phyloP scores from a whole-genome alignment of 53 echinoderm and acorn worm genomes.

The Glandiceps talaboti region DNA sequence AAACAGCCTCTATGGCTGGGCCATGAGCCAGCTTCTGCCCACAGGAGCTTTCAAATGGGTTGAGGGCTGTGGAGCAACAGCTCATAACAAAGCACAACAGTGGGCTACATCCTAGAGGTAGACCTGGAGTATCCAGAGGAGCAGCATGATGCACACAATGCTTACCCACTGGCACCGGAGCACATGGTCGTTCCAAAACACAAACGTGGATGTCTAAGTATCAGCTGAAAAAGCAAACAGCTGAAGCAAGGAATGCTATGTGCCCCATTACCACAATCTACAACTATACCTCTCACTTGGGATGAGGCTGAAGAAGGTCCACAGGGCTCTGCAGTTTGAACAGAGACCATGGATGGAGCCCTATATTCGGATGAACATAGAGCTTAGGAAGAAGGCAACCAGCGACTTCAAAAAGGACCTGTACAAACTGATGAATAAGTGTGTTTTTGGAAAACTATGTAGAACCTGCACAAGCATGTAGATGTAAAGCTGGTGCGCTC shows the following conservation, averaged over 20 bases:
- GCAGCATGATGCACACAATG: not conserved
- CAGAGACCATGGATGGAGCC: slow-evolving; percentile 31
- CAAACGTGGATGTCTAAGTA: not conserved
- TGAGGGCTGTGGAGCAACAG: no score
- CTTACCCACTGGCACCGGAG: not conserved
- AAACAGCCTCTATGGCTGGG: not conserved
- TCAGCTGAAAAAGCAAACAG: not conserved
- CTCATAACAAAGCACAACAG: not conserved
- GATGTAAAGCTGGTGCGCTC: slow-evolving; percentile 9
- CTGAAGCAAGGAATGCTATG: slow-evolving; percentile 9
- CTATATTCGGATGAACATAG: slow-evolving; percentile 29
- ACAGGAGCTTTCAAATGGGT: not conserved
- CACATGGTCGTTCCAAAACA: not conserved
- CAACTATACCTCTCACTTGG: slow-evolving; percentile 14
- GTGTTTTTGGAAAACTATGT: slow-evolving; percentile 33
- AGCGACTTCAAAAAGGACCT: slow-evolving; percentile 34
- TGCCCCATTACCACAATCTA: slow-evolving; percentile 21
- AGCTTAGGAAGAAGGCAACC: slow-evolving; percentile 26
- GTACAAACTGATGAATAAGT: slow-evolving; percentile 40
- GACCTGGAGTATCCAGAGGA: not conserved
- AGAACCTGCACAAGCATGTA: slow-evolving; percentile 10
- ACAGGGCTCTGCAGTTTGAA: slow-evolving; percentile 10
- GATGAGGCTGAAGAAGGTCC: slow-evolving; percentile 13
- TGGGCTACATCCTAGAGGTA: not conserved
- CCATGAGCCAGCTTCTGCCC: not conserved